Evolutionary conservation across 1,140 invertebrate species (phyloP), one percentile per base, ranked within the genome.

Genomic region (Manduca sexta): DNA sequence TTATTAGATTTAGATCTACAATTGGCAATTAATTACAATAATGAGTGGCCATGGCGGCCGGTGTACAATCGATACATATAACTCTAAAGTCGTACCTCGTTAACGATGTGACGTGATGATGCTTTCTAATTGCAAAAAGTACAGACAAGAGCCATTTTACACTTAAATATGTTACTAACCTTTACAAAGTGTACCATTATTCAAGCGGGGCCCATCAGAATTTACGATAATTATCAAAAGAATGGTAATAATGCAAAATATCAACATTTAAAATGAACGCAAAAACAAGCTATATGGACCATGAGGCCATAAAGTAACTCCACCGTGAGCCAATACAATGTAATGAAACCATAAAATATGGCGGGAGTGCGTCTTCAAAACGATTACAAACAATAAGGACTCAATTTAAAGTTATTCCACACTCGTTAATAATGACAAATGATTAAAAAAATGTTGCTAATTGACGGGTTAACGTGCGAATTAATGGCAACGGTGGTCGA

Each of bases 381-480:
- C 38, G 15, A 40, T 40, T 18, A n/a, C 18, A 10, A 57, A 57
- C 49, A 57, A 57, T 57, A 57, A 56, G 49, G 15, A 52, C 55
- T 57, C 50, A 53, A 50, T 56, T 52, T 26, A 41, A 53, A 64
- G 58, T 57, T 66, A 71, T 69, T 68, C 55, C 40, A 40, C 56
- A 49, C 70, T 54, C 58, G 56, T 67, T 78, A 77, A 74, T 58
- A 56, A 69, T 79, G 71, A 80, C 70, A 74, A 78, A 77, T 74
- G 66, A 61, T 55, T 65, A 68, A 80, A 75, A n/a, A 73, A 71
- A 68, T 70, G 56, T 55, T 53, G 48, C 59, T 68, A 83, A 79
- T 74, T 77, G 64, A 58, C 61, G 55, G 51, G 52, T 69, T 51
- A 71, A 73, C 43, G 69, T 60, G 72, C 54, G 66, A 75, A 74